Evolutionary conservation across 2,888 invertebrate genomes (phyloP), one percentile per base, ranked within the genome.

Genomic region (Polydrusus pterygomalis): DNA sequence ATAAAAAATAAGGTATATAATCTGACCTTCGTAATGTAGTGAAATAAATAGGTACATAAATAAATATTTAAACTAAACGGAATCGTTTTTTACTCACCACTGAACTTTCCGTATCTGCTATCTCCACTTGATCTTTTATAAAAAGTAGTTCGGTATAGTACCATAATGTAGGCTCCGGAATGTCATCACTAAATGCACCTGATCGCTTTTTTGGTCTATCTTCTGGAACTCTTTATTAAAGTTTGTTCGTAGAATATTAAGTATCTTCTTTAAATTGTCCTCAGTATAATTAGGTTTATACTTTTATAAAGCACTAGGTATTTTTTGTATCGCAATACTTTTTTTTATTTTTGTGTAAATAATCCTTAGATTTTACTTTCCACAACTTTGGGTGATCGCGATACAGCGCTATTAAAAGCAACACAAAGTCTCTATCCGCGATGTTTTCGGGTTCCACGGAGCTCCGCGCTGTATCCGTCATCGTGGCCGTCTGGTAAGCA

Each of bases 21-120:
- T n/a, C 45, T 45, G 45, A 45, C 45, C 45, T 45, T 45, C 45
- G 10, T 45, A 45, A 45, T n/a, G 45, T 45, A 45, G 45, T 45
- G 45, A 45, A 45, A 45, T 11, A 45, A 45, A 45, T n/a, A n/a
- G n/a, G n/a, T 45, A 45, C 45, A 45, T 45, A 45, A 45, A 45
- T 45, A 45, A 13, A 45, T 45, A 45, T 45, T 45, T 9, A 13
- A 45, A 45, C 45, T 45, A 13, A 45, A 45, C 45, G 45, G 45
- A 45, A 45, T 45, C 7, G 45, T 6, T 45, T 45, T 45, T 45
- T 47, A 51, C 51, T 20, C 18, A 18, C 51, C 51, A 20, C 51
- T 11, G 51, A 51, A 51, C 51, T 51, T 51, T 51, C 20, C 8
- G 51, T 51, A 10, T 51, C 11, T 18, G 51, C 20, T 51, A 51